phyloP scores from a whole-genome alignment of 2,888 invertebrate species.

The Caradrina clavipalpis region DNA sequence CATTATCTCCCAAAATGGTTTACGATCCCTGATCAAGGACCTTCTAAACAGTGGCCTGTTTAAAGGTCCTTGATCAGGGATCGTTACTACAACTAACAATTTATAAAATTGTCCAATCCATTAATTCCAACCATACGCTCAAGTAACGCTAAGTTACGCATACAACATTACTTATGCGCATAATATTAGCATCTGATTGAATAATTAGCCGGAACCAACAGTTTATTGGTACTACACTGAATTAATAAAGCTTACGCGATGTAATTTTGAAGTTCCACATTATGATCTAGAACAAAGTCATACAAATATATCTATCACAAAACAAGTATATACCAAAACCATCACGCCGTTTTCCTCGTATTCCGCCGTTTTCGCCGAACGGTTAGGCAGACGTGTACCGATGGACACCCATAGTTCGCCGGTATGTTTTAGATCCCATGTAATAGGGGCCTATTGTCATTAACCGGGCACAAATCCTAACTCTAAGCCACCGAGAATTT shows the following conservation, averaged over 20 bases:
- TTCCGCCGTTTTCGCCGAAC: too few relatives aligned
- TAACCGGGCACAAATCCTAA: too few relatives aligned
- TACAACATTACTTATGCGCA: slow-evolving; percentile 59
- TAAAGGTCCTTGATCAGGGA: too few relatives aligned
- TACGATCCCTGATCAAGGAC: neutral
- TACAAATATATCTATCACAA: too few relatives aligned
- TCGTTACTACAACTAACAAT: slow-evolving; percentile 42
- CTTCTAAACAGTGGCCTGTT: slow-evolving; percentile 18
- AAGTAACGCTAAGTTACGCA: slow-evolving; percentile 33
- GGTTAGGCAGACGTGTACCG: too few relatives aligned
- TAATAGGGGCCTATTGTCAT: too few relatives aligned
- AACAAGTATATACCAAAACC: too few relatives aligned
- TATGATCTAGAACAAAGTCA: neutral
- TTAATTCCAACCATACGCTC: slow-evolving; percentile 47
- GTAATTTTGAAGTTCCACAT: slow-evolving; percentile 24
- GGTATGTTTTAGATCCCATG: too few relatives aligned
- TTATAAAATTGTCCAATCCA: slow-evolving; percentile 50
- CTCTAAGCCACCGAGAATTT: too few relatives aligned
- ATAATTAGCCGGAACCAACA: slow-evolving; percentile 56
- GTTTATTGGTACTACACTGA: slow-evolving; percentile 48
- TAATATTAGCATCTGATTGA: slow-evolving; percentile 56
- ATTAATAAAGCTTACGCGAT: slow-evolving; percentile 33
- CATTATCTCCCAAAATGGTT: neutral
- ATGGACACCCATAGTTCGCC: too few relatives aligned
- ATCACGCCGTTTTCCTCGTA: too few relatives aligned